Evolutionary conservation across 2,113 vertebrate species (phyloP), one percentile per base, ranked within the genome.

Genomic region (Himantopus leucocephalus): DNA sequence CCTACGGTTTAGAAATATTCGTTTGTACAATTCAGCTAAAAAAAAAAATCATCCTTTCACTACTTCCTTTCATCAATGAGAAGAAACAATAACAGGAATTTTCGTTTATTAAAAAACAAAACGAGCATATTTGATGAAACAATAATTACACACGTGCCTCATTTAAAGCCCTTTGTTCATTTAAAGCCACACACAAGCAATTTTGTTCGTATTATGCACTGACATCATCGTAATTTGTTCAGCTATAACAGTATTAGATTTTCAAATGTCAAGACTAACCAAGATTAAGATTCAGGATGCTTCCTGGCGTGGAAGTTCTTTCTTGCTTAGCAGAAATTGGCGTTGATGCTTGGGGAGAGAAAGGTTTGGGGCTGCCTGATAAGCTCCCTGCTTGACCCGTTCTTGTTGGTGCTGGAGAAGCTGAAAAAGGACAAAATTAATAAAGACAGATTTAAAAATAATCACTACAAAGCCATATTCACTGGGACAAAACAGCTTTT

Each of bases 271-370:
- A 89, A 83, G 74, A 98, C 99, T 98, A 94, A 99, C 99, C 99
- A 79, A 99, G 98, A 96, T 99, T 99, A 55, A 99, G 98, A 94
- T 99, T 99, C 90, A 99, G 98, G 95, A 99, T 99, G 97, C 99
- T 99, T 12, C 99, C 99, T 5, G 99, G 99, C 86, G 98, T 98
- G 43, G 98, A 78, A 6, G 98, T 98, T 93, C 99, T 98, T 82
- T 99, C 99, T 80, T 98, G 98, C 91, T 99, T 99, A 66, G 98
- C 93, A 48, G 98, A 97, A 86, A 99, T 34, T 3, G 98, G 98
- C 0, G 97, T 98, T 64, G 99, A 98, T 16, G 98, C 98, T 96
- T 99, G 99, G 47, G 99, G 98, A 92, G 98, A 99, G 94, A 99
- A 98, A 30, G 99, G 97, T 96, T 99, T 99, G 8, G 99, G 99